Evolutionary conservation across 2,113 vertebrate species (phyloP), one percentile per base, ranked within the genome.

Genomic region (Dromiciops gliroides): DNA sequence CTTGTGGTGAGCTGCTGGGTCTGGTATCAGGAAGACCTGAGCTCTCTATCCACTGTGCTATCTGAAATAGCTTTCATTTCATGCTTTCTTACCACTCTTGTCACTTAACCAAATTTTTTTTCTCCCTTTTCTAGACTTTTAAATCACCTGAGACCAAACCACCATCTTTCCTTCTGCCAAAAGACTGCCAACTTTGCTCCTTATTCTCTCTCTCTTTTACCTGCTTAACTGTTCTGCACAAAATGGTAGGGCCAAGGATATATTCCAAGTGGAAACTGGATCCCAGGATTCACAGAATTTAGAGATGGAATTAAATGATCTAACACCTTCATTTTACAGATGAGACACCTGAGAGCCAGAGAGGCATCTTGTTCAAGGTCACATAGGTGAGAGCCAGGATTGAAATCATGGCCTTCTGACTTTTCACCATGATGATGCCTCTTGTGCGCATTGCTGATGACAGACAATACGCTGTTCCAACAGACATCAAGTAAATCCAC

Each of bases 331-430:
- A 23, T 96, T 93, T 92, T 94, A 89, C 26, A 26, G 50, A 83
- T 31, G 16, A 89, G 89, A 96, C 89, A 93, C 37, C 83, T 88
- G 93, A 88, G 19, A 28, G n/a, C 75, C 92, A 90, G 7, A 89
- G 92, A 44, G 93, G 89, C 90, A 12, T 16, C 37, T 89, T 75
- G 49, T 37, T 93, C 44, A 91, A 8, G 95, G 48, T 89, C 93
- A 92, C 14, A 48, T 52, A 16, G 83, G 50, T 95, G 50, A 96
- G 96, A 96, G 6, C 8, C 50, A 52, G 75, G 37, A 48, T 95
- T 96, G 37, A 89, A 95, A 91, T 91, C 92, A 94, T 51, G 93
- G 60, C 93, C 48, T 95, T 44, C 60, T 95, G 47, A 88, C 89
- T 2, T 14, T 67, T 37, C 56, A 31, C 28, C 28, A 31, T 2